Conservation (phyloP, 1,140 invertebrate genomes). For the Tetraneura akinire region DNA sequence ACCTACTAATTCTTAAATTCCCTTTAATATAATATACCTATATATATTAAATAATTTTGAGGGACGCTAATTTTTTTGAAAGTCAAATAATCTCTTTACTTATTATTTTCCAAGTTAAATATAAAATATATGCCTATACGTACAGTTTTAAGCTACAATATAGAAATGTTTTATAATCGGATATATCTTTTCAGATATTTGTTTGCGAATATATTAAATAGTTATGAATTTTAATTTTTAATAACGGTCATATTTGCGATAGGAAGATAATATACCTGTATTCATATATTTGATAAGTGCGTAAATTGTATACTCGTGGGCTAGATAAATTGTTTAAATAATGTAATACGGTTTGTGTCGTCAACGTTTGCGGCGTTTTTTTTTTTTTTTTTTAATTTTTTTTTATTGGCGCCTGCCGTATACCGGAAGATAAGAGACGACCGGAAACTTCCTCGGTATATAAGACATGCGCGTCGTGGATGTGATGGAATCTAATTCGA, state of each 20-base stretch:
- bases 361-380: constrained; percentile 26
- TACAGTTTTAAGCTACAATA: too few relatives aligned
- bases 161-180: background rate
- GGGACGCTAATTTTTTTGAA: too few relatives aligned
- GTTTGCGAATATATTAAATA: background rate
- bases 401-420: background rate
- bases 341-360: constrained; percentile 17
- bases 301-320: background rate
- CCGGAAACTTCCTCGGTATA: constrained; percentile 25
- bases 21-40: too few relatives aligned
- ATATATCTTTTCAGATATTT: constrained; percentile 18
- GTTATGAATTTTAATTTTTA: background rate
- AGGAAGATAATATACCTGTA: background rate
- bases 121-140: too few relatives aligned
- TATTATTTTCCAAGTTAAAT: too few relatives aligned
- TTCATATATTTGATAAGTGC: background rate
- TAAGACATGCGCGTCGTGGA: constrained; percentile 13
- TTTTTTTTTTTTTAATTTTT: background rate
- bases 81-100: too few relatives aligned
- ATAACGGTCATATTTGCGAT: constrained; percentile 25
- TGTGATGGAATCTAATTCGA: constrained; percentile 22
- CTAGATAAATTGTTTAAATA: background rate
- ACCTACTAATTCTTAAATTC: too few relatives aligned
- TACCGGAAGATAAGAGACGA: constrained; percentile 25
- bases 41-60: too few relatives aligned